Percentiles rank a stretch among this genome's conserved stretches.
phyloP scores from a whole-genome alignment of 2,797 vertebrate species.

The Gymnothorax javanicus region DNA sequence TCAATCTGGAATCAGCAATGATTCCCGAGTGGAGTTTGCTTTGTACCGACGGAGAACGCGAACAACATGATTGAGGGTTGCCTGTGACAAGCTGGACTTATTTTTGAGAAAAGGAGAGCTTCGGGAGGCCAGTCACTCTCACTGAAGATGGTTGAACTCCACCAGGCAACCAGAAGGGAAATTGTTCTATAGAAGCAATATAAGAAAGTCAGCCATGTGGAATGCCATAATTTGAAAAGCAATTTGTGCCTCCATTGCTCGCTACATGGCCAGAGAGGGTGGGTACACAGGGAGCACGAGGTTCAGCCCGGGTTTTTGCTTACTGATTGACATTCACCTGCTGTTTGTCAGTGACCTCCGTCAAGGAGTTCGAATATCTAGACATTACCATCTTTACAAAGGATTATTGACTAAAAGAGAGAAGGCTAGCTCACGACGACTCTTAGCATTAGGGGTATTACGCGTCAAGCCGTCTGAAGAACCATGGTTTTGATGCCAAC shows the following conservation, averaged over 20 bases:
- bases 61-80: constrained; percentile 39
- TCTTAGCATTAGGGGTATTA: background rate
- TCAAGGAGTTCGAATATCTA: background rate
- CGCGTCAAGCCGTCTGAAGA: too few relatives aligned
- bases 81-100: background rate
- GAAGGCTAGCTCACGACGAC: background rate
- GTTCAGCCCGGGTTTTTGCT: background rate
- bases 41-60: constrained; percentile 42
- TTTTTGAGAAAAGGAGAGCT: constrained; percentile 16
- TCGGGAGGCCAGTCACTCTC: constrained; percentile 37
- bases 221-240: background rate
- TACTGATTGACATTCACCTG: background rate
- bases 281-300: background rate
- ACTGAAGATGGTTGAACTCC: constrained; percentile 52
- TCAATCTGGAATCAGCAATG: constrained; percentile 36
- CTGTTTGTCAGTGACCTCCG: background rate
- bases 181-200: constrained; percentile 41
- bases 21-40: constrained; percentile 17
- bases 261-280: background rate
- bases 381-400: background rate
- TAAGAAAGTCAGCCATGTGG: constrained; percentile 25
- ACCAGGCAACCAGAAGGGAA: constrained; percentile 27
- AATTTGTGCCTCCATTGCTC: background rate
- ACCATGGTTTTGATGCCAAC: too few relatives aligned
- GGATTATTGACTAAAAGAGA: background rate